Evolutionary conservation across 2,113 vertebrate genomes (phyloP).

Genomic region (Colossoma macropomum): DNA sequence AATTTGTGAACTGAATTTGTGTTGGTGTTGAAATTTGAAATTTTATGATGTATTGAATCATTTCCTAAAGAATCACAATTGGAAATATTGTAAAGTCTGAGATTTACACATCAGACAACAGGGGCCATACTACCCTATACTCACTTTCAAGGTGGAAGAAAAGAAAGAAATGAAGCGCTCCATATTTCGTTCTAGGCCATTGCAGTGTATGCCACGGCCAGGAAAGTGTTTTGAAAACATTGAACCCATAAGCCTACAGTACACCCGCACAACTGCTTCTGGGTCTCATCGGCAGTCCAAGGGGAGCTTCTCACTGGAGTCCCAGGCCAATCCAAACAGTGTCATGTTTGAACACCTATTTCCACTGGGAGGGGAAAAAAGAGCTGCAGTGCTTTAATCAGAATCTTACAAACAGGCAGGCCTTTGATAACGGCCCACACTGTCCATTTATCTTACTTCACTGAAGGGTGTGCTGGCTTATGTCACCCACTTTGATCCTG

Average conservation of each 20-base stretch:
- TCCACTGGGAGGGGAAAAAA: slow-evolving; percentile 57
- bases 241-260: slow-evolving; percentile 57
- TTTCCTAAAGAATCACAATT: too few species aligned
- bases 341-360: slow-evolving; percentile 75
- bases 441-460: slow-evolving; percentile 72
- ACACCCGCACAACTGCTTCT: slow-evolving; percentile 63
- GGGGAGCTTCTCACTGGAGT: slow-evolving; percentile 65
- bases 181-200: slow-evolving; percentile 13
- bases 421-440: slow-evolving; percentile 73
- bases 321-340: slow-evolving; percentile 76
- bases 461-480: slow-evolving; percentile 68
- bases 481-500: slow-evolving; percentile 75
- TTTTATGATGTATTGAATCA: too few species aligned
- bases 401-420: slow-evolving; percentile 70
- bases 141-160: neutral
- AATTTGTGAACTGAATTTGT: too few species aligned
- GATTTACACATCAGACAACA: too few species aligned
- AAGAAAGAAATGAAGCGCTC: neutral
- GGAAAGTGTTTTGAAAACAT: slow-evolving; percentile 46
- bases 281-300: slow-evolving; percentile 60
- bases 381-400: slow-evolving; percentile 69
- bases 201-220: slow-evolving; percentile 5
- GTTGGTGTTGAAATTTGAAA: too few species aligned
- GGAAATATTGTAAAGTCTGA: too few species aligned
- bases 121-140: neutral